Conservation (phyloP, 2,113 vertebrate species). For the Bubo scandiacus region DNA sequence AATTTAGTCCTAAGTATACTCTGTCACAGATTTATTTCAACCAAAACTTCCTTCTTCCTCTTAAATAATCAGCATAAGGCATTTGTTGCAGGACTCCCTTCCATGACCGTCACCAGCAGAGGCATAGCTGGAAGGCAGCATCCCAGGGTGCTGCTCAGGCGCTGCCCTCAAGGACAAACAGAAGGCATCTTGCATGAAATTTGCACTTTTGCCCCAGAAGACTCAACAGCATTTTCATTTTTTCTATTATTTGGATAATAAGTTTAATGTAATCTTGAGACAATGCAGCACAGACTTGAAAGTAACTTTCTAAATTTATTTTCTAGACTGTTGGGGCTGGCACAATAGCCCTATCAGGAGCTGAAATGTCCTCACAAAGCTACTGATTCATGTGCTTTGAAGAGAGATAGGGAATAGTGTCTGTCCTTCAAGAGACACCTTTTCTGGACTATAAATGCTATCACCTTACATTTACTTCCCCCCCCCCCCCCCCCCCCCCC, state of each 20-base stretch:
- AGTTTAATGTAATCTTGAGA: neutral
- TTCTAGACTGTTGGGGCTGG: neutral
- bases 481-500: no score
- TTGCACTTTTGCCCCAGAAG: neutral
- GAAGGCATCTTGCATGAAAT: neutral
- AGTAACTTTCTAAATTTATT: neutral
- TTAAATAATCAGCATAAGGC: neutral
- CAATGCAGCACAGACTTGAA: neutral
- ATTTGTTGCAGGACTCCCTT: neutral
- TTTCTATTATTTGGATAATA: neutral
- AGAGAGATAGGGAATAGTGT: neutral
- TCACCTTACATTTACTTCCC: neutral
- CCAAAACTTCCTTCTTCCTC: neutral
- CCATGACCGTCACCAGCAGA: neutral
- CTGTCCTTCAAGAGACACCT: neutral
- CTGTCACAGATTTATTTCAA: neutral
- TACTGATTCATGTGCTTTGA: neutral
- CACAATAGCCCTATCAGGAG: neutral
- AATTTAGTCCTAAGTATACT: neutral
- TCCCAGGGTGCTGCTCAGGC: neutral
- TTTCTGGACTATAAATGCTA: neutral
- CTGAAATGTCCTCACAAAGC: neutral
- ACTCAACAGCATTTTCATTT: neutral
- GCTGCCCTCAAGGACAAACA: neutral
- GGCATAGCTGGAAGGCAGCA: neutral